phyloP scores from a whole-genome alignment of 2,888 invertebrate species.

The Toxonevra muliebris region DNA sequence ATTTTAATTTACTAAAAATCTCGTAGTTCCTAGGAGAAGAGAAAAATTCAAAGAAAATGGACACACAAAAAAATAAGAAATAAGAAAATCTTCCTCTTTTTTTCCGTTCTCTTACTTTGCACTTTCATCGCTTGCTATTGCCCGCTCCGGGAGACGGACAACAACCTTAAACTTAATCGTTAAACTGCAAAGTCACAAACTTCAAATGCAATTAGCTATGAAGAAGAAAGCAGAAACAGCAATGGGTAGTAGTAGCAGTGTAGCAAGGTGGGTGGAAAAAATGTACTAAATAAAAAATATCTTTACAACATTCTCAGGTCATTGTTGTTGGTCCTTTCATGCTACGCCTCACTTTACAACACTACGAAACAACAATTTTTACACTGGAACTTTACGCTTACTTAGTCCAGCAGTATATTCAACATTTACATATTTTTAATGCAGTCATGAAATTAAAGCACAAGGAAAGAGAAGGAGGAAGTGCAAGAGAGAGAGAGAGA shows the following conservation, averaged over 20 bases:
- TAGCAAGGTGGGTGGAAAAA: not conserved
- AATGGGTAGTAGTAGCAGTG: not conserved
- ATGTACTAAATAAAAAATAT: no score
- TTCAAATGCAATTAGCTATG: constrained; percentile 1
- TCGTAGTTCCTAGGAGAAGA: no score
- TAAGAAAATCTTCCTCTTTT: constrained; percentile 23
- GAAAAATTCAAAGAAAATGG: not conserved
- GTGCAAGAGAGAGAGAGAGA: constrained; percentile 22
- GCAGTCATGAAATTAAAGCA: no score
- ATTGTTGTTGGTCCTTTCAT: no score
- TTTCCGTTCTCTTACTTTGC: constrained; percentile 9
- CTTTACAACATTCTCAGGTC: no score
- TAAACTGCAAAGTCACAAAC: not conserved
- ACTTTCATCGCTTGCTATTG: not conserved
- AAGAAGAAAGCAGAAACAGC: not conserved
- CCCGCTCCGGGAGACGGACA: not conserved
- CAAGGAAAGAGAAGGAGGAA: no score
- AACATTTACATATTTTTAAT: no score
- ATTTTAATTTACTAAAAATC: no score
- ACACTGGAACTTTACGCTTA: no score
- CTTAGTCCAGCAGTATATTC: no score
- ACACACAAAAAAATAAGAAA: constrained; percentile 22
- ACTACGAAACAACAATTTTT: no score
- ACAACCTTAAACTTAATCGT: not conserved
- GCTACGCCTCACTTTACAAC: no score